These are phyloP conservation scores for Prosopocoilus inquinatus DNA, from an alignment of 2,888 invertebrate species.

Conservation along the genomic window DNA sequence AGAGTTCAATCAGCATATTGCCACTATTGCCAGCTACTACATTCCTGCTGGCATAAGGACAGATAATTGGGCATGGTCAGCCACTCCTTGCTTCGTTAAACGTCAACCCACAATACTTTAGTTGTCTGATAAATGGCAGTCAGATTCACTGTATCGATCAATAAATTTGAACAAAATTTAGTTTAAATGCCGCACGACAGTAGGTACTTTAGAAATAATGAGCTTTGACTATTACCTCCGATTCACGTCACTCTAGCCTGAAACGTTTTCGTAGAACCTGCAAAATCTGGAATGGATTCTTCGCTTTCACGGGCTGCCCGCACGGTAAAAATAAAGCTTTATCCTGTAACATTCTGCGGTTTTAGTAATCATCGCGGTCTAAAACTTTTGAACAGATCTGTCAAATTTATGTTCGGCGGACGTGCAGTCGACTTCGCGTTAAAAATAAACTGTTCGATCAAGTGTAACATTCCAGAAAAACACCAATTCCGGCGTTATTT, in stretches of 20 bases:
- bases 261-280: too few relatives aligned
- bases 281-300: too few relatives aligned
- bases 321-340: conserved; percentile 7
- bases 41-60: conserved; percentile 15
- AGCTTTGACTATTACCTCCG: too few relatives aligned
- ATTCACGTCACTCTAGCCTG: too few relatives aligned
- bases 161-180: conserved; percentile 9
- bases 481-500: too few relatives aligned
- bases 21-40: conserved; percentile 14
- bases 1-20: conserved; percentile 18
- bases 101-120: conserved; percentile 18
- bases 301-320: background rate
- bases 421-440: too few relatives aligned
- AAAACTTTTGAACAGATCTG: conserved; percentile 15
- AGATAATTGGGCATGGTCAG: conserved; percentile 25
- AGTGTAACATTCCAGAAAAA: too few relatives aligned
- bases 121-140: conserved; percentile 19
- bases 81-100: conserved; percentile 20
- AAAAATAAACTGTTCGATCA: too few relatives aligned
- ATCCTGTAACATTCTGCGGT: conserved; percentile 13
- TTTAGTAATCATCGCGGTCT: conserved; percentile 14
- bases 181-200: too few relatives aligned
- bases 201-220: too few relatives aligned
- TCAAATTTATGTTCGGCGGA: conserved; percentile 7
- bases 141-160: conserved; percentile 16